Percentiles rank a stretch among this genome's conserved stretches.
phyloP scores from a whole-genome alignment of 1,140 invertebrate genomes.

The Temnothorax nylanderi region DNA sequence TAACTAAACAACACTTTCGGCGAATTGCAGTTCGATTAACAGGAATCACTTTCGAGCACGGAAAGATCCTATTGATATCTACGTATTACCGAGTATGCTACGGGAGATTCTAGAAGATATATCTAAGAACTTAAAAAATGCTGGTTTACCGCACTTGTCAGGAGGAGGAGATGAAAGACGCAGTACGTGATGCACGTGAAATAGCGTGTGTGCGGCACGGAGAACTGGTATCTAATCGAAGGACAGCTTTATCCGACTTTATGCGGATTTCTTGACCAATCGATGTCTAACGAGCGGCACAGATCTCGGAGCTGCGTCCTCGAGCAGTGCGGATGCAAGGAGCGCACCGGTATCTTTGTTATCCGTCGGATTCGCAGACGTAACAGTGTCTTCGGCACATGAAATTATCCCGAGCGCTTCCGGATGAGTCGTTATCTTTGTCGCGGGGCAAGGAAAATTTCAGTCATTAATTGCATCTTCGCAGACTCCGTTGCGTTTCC shows the following conservation, averaged over 20 bases:
- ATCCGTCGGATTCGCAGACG: neutral
- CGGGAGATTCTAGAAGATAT: neutral
- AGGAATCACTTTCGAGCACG: neutral
- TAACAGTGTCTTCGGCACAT: no score
- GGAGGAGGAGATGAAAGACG: neutral
- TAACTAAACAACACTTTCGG: neutral
- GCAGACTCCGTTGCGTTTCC: neutral
- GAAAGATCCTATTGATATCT: neutral
- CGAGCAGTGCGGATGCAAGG: neutral
- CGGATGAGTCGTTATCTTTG: constrained; percentile 8
- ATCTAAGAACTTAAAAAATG: neutral
- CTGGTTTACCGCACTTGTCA: neutral
- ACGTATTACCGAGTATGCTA: neutral
- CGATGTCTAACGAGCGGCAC: constrained; percentile 11
- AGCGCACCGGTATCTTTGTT: neutral
- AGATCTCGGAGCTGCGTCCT: constrained; percentile 4
- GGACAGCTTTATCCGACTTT: constrained; percentile 19
- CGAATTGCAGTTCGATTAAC: neutral
- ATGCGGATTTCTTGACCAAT: constrained; percentile 47
- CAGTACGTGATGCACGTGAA: neutral
- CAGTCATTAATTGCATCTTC: neutral
- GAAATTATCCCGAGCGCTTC: neutral
- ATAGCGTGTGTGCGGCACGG: neutral
- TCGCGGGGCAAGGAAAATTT: neutral
- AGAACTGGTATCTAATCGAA: constrained; percentile 32